Percentiles rank a stretch among this genome's conserved stretches.
These are phyloP conservation scores for Chunga burmeisteri DNA, from an alignment of 2,113 vertebrate genomes.

Conservation along the genomic window DNA sequence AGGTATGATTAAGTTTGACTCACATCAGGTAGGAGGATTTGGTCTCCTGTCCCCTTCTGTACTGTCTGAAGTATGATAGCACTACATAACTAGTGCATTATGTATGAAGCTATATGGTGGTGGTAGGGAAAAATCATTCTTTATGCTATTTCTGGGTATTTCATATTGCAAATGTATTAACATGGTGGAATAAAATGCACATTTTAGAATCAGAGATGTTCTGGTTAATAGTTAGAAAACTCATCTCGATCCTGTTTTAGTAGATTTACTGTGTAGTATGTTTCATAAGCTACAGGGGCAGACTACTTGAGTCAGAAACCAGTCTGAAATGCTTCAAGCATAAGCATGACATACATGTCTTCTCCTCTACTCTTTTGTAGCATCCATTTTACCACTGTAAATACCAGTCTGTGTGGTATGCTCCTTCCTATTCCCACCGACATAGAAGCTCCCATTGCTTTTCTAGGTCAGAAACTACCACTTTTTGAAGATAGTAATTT, in stretches of 20 bases:
- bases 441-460: not conserved
- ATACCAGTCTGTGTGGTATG: not conserved
- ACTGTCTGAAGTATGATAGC: conserved; percentile 12
- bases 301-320: not conserved
- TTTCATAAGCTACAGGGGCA: not conserved
- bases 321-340: not conserved
- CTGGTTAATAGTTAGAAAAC: conserved; percentile 32
- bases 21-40: conserved; percentile 4
- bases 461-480: not conserved
- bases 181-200: conserved; percentile 15
- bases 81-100: conserved; percentile 23
- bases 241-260: conserved; percentile 31
- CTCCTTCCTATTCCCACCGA: not conserved
- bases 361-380: not conserved
- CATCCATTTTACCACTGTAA: not conserved
- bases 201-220: conserved; percentile 36
- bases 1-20: conserved; percentile 33
- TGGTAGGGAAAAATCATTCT: conserved; percentile 26
- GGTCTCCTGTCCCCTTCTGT: conserved; percentile 5
- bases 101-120: conserved; percentile 23
- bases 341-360: conserved; percentile 14
- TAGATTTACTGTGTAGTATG: conserved; percentile 13
- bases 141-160: not conserved
- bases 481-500: not conserved
- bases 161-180: conserved; percentile 28